Percentiles rank a stretch among this genome's conserved stretches.
Conservation (phyloP, 2,888 invertebrate species). For the Cheilosia variabilis region DNA sequence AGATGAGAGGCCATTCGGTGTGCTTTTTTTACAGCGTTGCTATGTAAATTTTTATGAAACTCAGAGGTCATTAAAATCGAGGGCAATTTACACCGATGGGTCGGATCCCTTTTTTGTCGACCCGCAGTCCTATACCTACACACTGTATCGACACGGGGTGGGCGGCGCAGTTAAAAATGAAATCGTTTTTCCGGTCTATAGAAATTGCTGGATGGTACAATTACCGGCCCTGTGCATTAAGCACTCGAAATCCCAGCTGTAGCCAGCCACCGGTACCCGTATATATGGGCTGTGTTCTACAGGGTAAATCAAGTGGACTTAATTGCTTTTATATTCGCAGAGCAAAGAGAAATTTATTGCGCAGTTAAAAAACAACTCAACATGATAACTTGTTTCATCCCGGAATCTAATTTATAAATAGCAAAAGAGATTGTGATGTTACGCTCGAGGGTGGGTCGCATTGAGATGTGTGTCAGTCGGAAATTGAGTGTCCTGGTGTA, state of each 20-base stretch:
- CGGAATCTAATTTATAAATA: conserved; percentile 54
- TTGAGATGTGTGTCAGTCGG: conserved; percentile 54
- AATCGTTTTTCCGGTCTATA: conserved; percentile 62
- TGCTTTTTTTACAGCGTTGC: conserved; percentile 42
- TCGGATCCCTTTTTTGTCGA: conserved; percentile 3
- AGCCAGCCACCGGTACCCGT: not conserved
- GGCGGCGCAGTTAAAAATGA: conserved; percentile 49
- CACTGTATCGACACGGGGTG: conserved; percentile 30
- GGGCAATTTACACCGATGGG: conserved; percentile 59
- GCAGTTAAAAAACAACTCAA: conserved; percentile 64
- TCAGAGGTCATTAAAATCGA: conserved; percentile 60
- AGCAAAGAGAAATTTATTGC: conserved; percentile 51
- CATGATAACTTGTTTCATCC: conserved; percentile 62
- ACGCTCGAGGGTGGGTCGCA: not conserved
- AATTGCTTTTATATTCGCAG: conserved; percentile 62
- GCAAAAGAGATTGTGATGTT: conserved; percentile 9
- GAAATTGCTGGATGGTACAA: conserved; percentile 43
- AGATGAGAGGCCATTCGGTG: conserved; percentile 41
- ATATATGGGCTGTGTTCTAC: conserved; percentile 39
- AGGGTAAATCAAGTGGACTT: conserved; percentile 67
- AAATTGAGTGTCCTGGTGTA: conserved; percentile 27
- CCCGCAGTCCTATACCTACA: not conserved
- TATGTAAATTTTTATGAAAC: conserved; percentile 68
- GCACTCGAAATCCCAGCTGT: conserved; percentile 38
- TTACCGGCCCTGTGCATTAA: conserved; percentile 46